phyloP scores from a whole-genome alignment of 2,888 invertebrate species.

The Dicyrtomina minuta region DNA sequence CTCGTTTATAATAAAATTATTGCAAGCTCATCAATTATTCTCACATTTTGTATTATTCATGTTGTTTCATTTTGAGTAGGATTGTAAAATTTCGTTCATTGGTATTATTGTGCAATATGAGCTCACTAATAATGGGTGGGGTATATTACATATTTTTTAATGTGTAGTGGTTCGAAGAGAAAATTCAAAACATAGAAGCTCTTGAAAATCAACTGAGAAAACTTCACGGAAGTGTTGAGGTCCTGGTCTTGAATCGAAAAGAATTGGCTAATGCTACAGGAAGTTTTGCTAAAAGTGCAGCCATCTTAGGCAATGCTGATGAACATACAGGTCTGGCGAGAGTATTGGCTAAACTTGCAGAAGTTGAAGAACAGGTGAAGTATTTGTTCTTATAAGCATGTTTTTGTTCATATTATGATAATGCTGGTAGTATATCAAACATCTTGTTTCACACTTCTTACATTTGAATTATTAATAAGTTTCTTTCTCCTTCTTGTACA shows the following conservation, averaged over 20 bases:
- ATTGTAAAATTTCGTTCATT: background rate
- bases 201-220: constrained; percentile 85
- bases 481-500: constrained; percentile 57
- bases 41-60: too few species aligned
- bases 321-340: constrained; percentile 88
- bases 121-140: background rate
- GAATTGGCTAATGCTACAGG: constrained; percentile 78
- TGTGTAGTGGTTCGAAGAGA: constrained; percentile 96
- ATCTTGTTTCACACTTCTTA: background rate
- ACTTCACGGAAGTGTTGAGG: constrained; percentile 81
- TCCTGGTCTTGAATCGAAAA: constrained; percentile 80
- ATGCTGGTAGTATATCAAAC: background rate
- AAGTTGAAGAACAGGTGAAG: constrained; percentile 75
- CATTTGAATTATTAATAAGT: background rate
- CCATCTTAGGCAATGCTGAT: constrained; percentile 88
- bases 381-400: background rate
- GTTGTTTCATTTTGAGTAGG: background rate
- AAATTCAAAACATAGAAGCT: constrained; percentile 84
- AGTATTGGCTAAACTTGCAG: constrained; percentile 85
- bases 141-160: constrained; percentile 5
- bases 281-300: constrained; percentile 81
- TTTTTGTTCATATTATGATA: background rate
- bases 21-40: too few species aligned
- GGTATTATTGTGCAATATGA: background rate
- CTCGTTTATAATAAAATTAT: background rate